These are phyloP conservation scores for Lagopus leucura DNA, from an alignment of 2,113 vertebrate genomes.

Conservation along the genomic window DNA sequence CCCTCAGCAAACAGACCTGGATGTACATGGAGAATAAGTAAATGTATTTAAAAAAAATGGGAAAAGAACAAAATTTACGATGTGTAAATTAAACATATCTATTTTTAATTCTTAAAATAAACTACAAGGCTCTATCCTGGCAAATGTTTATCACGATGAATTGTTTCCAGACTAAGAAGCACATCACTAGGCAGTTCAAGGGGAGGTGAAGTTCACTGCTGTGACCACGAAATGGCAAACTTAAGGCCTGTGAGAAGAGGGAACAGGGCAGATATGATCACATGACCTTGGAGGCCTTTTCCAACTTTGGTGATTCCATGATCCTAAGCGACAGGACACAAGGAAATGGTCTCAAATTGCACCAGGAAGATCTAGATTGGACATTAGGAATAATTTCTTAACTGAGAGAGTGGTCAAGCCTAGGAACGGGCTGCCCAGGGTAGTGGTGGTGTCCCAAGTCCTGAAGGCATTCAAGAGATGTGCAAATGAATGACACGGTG, in stretches of 20 bases:
- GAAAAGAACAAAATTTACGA: background rate
- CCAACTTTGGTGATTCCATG: too few species aligned
- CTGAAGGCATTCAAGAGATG: too few species aligned
- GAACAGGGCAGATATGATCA: background rate
- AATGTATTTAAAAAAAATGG: background rate
- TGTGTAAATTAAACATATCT: background rate
- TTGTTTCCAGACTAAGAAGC: background rate
- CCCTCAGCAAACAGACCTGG: background rate
- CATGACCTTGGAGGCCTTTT: too few species aligned
- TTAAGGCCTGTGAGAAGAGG: background rate
- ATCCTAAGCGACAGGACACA: too few species aligned
- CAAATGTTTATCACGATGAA: background rate
- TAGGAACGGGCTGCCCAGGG: too few species aligned
- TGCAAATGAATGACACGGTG: too few species aligned
- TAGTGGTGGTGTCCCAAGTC: too few species aligned
- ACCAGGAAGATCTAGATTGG: too few species aligned
- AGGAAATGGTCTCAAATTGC: too few species aligned
- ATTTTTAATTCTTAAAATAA: background rate
- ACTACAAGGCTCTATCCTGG: background rate
- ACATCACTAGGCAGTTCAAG: background rate
- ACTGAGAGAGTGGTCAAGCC: too few species aligned
- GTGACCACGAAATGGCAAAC: background rate
- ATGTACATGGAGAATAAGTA: background rate
- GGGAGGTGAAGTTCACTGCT: background rate
- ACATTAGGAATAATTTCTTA: too few species aligned